Conservation (phyloP, 2,797 vertebrate genomes). For the Poecilia picta region DNA sequence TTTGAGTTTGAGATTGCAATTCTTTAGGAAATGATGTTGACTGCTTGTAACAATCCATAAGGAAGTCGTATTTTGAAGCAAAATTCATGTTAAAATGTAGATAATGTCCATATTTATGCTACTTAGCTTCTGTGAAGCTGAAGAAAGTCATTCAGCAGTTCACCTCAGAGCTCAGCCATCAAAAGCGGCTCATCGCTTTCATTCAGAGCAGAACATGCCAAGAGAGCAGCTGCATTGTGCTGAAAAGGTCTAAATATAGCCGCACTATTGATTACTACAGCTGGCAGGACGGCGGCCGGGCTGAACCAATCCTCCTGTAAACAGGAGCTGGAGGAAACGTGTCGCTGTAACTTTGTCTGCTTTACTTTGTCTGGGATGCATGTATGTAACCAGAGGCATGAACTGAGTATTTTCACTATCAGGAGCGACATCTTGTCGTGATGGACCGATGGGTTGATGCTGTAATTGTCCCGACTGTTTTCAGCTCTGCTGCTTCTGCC, state of each 20-base stretch:
- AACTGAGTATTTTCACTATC: conserved; percentile 22
- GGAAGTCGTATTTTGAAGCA: neutral
- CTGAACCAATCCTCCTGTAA: conserved; percentile 43
- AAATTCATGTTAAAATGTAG: neutral
- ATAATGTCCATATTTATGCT: neutral
- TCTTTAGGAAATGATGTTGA: neutral
- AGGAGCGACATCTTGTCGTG: conserved; percentile 8
- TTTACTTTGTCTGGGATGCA: conserved; percentile 27
- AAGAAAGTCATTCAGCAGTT: neutral
- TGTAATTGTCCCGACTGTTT: conserved; percentile 6
- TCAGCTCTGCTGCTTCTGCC: conserved; percentile 15
- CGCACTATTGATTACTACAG: conserved; percentile 67
- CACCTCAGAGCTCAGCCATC: neutral
- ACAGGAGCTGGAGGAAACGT: conserved; percentile 35
- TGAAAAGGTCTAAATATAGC: conserved; percentile 69
- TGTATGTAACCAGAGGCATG: conserved; percentile 25
- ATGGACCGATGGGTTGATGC: neutral
- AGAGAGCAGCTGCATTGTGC: conserved; percentile 46
- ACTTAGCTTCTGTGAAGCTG: neutral
- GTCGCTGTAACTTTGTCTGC: conserved; percentile 27
- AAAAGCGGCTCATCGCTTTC: conserved; percentile 16
- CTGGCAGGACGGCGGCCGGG: conserved; percentile 14
- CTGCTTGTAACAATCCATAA: neutral
- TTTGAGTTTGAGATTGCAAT: neutral
- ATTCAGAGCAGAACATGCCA: conserved; percentile 17